Evolutionary conservation across 2,888 invertebrate genomes (phyloP), one percentile per base, ranked within the genome.

Genomic region (Lasioglossum vierecki): DNA sequence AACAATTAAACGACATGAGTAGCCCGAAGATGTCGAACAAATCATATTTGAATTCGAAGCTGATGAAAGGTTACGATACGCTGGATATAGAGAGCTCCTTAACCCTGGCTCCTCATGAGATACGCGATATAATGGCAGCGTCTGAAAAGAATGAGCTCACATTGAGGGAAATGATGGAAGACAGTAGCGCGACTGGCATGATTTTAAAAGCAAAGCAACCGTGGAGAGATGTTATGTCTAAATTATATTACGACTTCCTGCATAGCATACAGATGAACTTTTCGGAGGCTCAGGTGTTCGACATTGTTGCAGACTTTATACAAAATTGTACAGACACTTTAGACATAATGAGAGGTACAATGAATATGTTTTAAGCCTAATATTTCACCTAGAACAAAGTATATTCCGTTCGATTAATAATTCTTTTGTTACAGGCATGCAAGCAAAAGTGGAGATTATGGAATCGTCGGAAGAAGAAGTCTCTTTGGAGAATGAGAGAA

Each of bases 401-500:
- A 22, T 4, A 13, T 18, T 35, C 41, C 68, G 39, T 41, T 73
- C 41, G 11, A 63, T 30, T 0, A 5, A 13, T 70, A 66, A 57
- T 74, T 9, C 26, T 44, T 57, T n/a, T 84, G 39, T 15, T 71
- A 66, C 72, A 94, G 94, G 93, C 76, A 93, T 95, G 93, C 94
- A 95, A 74, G 91, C 94, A 22, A 95, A 95, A 87, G 93, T 95
- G 6, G 93, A 95, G 81, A 91, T 84, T 76, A 85, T 79, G 0
- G 91, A 94, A 81, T 35, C 92, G 18, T 93, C 94, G 0, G 87
- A 90, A 18, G 95, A 95, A 74, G 94, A 95, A 88, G 86, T 91
- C 26, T 92, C 91, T 75, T 91, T 99, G 60, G 97, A 97, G 86
- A 97, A 97, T 91, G 99, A 99, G 94, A 96, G 97, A 53, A 98